Evolutionary conservation across 2,113 vertebrate species (phyloP), one percentile per base, ranked within the genome.

Genomic region (Lontra canadensis): DNA sequence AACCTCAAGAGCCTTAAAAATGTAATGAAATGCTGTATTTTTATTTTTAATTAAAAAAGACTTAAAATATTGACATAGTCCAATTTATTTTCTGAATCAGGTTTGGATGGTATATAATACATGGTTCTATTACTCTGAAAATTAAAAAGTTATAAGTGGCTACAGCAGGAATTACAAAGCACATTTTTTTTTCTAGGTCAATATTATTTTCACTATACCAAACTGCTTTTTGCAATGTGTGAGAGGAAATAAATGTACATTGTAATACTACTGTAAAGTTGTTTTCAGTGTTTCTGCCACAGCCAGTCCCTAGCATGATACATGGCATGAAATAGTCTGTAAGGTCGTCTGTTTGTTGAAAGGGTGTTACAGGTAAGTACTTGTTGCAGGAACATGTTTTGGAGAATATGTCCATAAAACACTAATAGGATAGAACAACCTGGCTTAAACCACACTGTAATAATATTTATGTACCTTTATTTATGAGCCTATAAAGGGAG

Each of bases 11-110:
- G 21, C 76, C 18, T 92, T 94, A 92, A 92, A 59, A 86, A 88
- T 94, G 39, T 69, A 73, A 84, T 73, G 49, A 79, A 85, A 59
- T 78, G 36, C 23, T 86, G 17, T 86, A 34, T 93, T 88, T 15
- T 73, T 81, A 65, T 20, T 95, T 94, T 88, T 93, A 78, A 74
- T 79, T 83, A 88, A 92, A 91, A 23, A 67, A 42, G 57, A 25
- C 61, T 90, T 36, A 44, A 23, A 61, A 59, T n/a, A 55, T 23
- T 78, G 82, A 61, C 6, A 18, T 65, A 94, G 29, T 74, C 13
- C 85, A 57, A 2, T 74, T 82, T 49, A 74, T 78, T 95, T 76
- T 39, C 67, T 88, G 42, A 81, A 52, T 88, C 20, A 92, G 21
- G 42, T 88, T 80, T 92, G 36, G 29, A 23, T 88, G n/a, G 6